Base-by-base conservation (phyloP, 2,797 vertebrate species). In the Sebastes melanostomus region DNA sequence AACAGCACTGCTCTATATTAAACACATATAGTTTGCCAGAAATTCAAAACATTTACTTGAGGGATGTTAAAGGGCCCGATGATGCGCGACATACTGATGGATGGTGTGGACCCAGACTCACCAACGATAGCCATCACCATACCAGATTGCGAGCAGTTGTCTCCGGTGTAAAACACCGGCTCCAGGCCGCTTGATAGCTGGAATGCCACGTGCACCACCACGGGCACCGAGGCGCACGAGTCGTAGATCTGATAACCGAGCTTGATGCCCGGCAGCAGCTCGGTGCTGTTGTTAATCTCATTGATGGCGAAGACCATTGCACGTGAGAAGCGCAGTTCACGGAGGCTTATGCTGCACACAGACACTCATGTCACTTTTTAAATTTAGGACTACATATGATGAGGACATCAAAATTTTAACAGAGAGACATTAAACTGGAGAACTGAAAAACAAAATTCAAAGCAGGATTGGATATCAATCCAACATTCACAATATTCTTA, bases 71-170 rank as follows among this genome's bases (percentile, higher is more conserved):
- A 94, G 1, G 83, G 70, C 67, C 94, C 81, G 0, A 87, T 60
- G 65, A 95, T 29, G 36, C 87, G 91, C 2, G 91, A 92, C 50
- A 94, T 91, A 67, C 91, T 91, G 72, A 95, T 94, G 11, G 94
- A 92, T 1, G 91, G 89, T 0, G 93, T 92, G 38, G 94, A 95
- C 16, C 90, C 91, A 71, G 94, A 92, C 68, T 93, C 93, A 4
- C 91, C 94, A 6, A 95, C 77, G 2, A 94, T 20, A 54, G 88
- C 92, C 32, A 80, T 65, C 63, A 90, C 77, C n/a, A 29, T 60
- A 5, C 79, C 85, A 3, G 86, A 83, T 0, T 71, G 38, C 0
- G 88, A 84, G 58, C 93, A 94, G 1, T 63, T 71, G 4, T 76
- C 20, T 0, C 52, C 24, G 2, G 75, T 71, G 32, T 77, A 30